Conservation (phyloP, 2,888 invertebrate species). For the Clanis bilineata region DNA sequence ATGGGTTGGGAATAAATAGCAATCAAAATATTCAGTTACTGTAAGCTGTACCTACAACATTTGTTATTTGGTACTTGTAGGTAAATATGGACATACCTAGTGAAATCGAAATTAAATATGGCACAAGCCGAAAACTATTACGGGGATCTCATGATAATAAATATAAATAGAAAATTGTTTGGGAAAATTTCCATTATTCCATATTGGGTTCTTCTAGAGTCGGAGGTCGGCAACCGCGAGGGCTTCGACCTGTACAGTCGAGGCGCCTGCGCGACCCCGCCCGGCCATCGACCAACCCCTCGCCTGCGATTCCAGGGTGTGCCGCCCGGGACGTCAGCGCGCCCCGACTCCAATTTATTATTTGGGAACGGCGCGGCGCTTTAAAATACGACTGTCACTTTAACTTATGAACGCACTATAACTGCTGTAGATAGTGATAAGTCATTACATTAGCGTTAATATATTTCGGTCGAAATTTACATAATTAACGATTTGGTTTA, state of each 20-base stretch:
- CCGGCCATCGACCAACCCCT: conserved; percentile 63
- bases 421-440: not conserved
- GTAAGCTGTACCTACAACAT: too few relatives aligned
- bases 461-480: not conserved
- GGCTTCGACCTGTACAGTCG: conserved; percentile 65
- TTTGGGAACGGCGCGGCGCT: not conserved
- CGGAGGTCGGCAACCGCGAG: conserved; percentile 75
- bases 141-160: not conserved
- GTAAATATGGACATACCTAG: too few relatives aligned
- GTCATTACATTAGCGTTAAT: not conserved
- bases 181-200: conserved; percentile 2
- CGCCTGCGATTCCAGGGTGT: conserved; percentile 33
- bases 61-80: too few relatives aligned
- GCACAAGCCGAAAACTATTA: not conserved
- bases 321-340: conserved; percentile 22
- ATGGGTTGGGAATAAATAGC: not conserved
- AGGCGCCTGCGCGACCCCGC: conserved; percentile 72
- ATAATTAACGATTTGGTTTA: not conserved
- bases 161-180: not conserved
- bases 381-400: not conserved
- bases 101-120: not conserved
- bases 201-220: conserved; percentile 57
- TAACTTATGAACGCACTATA: not conserved
- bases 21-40: not conserved
- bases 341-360: conserved; percentile 5